Evolutionary conservation across 1,140 invertebrate genomes (phyloP).

Genomic region (Pseudomyrmex gracilis): DNA sequence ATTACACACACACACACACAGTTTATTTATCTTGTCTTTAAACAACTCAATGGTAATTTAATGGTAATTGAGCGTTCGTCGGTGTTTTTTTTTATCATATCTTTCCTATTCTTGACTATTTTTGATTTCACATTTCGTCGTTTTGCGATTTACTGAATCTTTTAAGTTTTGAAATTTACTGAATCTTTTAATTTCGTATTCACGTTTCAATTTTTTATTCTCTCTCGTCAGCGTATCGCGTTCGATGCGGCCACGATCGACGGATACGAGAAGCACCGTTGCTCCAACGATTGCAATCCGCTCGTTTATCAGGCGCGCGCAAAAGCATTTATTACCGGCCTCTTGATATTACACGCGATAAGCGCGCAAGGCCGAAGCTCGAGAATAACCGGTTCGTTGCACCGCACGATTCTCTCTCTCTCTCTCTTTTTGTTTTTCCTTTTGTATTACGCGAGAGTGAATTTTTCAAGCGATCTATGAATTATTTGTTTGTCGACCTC

Average conservation of each 20-base stretch:
- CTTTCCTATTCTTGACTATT: no score
- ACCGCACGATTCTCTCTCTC: neutral
- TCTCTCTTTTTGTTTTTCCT: neutral
- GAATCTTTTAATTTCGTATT: no score
- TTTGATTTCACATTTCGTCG: no score
- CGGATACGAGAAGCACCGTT: slow-evolving; percentile 40
- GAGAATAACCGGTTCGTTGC: slow-evolving; percentile 45
- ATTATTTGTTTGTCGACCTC: slow-evolving; percentile 18
- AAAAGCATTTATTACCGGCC: slow-evolving; percentile 32
- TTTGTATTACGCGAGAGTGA: neutral
- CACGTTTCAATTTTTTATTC: no score
- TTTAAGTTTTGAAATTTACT: no score
- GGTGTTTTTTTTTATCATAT: no score
- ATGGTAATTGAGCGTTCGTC: no score
- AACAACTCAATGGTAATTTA: no score
- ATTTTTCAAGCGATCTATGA: neutral
- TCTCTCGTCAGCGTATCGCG: neutral
- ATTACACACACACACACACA: no score
- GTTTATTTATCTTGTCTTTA: no score
- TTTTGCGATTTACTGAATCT: no score
- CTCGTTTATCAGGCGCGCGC: slow-evolving; percentile 33
- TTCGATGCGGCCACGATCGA: slow-evolving; percentile 28
- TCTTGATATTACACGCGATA: slow-evolving; percentile 47
- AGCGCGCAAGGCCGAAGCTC: slow-evolving; percentile 35
- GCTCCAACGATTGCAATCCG: slow-evolving; percentile 21